Conservation (phyloP, 2,888 invertebrate genomes). For the Drosophila longiperda region DNA sequence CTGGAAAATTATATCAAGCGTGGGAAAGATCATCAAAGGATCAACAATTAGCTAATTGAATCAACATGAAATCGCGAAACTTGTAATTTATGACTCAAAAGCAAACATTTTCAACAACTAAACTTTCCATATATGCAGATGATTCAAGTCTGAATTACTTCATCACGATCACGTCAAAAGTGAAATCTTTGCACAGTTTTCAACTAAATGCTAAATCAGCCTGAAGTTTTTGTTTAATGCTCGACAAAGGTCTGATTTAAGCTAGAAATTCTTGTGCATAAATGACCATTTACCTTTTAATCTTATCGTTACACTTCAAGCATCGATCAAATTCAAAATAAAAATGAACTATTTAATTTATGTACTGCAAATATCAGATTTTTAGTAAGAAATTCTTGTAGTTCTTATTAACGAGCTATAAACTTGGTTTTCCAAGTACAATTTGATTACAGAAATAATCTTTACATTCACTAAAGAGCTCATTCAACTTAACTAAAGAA, state of each 20-base stretch:
- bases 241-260: no score
- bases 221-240: not conserved
- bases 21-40: conserved; percentile 26
- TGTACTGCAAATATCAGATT: not conserved
- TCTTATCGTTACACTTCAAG: no score
- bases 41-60: conserved; percentile 21
- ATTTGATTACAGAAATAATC: not conserved
- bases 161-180: conserved; percentile 45
- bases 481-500: conserved; percentile 1
- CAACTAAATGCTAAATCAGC: conserved; percentile 2
- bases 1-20: conserved; percentile 6
- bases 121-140: conserved; percentile 31
- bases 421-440: conserved; percentile 1
- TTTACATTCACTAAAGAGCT: not conserved
- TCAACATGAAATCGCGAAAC: not conserved
- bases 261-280: no score
- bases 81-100: not conserved
- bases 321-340: no score
- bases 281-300: no score
- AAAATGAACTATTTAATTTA: not conserved
- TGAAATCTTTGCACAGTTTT: conserved; percentile 41
- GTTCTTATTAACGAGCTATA: not conserved
- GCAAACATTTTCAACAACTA: not conserved
- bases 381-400: not conserved
- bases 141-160: conserved; percentile 51